Evolutionary conservation across 2,797 vertebrate genomes (phyloP).

Genomic region (Sitta carolinensis): DNA sequence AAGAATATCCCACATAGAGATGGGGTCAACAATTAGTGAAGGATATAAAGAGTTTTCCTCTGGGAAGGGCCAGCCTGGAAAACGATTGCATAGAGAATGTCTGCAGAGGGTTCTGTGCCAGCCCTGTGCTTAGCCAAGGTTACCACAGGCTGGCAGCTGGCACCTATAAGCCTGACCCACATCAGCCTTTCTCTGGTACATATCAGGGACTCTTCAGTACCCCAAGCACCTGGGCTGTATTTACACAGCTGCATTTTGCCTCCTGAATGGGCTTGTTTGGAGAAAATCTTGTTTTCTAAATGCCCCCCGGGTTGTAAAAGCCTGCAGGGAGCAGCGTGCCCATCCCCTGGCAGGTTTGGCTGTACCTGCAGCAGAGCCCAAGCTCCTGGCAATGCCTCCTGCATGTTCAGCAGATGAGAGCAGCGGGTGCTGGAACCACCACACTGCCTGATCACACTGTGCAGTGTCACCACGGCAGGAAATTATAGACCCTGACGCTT

Average conservation of each 20-base stretch:
- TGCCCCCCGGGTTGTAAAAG: background rate
- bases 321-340: background rate
- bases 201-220: background rate
- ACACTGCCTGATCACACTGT: background rate
- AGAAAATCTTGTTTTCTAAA: background rate
- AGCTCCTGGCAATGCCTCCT: background rate
- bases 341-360: background rate
- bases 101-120: background rate
- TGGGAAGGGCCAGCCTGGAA: background rate
- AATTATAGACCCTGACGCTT: slow-evolving; percentile 37
- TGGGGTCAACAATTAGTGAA: background rate
- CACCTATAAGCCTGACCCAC: background rate
- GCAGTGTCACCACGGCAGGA: background rate
- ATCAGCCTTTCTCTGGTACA: background rate
- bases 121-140: background rate
- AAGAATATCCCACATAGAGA: background rate
- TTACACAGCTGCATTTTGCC: background rate
- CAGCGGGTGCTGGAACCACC: background rate
- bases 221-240: background rate
- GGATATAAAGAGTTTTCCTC: background rate
- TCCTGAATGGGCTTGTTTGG: background rate
- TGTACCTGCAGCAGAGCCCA: background rate
- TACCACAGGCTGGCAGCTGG: background rate
- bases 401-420: background rate
- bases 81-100: background rate